Evolutionary conservation across 2,797 vertebrate genomes (phyloP), one percentile per base, ranked within the genome.

Genomic region (Ptychadena robeensis): DNA sequence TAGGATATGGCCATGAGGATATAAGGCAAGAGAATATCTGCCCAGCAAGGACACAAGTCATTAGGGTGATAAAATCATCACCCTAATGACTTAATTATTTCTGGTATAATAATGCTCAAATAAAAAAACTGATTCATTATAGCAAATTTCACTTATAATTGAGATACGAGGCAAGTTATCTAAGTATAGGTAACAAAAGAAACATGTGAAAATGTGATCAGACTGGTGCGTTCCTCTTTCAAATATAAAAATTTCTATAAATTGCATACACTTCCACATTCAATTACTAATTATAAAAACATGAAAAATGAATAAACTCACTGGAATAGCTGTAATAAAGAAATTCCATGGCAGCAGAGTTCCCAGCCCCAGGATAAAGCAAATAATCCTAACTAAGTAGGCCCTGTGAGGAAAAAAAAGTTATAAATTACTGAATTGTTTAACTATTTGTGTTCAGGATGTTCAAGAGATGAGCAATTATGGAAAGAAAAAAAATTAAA

Each of bases 311-410:
- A 2, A 15, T 44, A 44, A 44, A 83, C 87, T 94, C 92, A 97
- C 96, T 93, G 92, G 86, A 79, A 94, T 96, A 2, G 96, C 96
- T 0, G 95, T 97, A 92, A 96, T 96, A 91, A 97, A 97, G 91
- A 97, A 97, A 87, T 97, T 97, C 96, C 96, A 97, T 25, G 96
- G 96, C 2, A 97, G 90, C 38, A 97, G 90, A 0, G 96, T 97
- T 82, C 96, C 96, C 87, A 96, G 89, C 15, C 96, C 96, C 57
- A 97, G 91, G 79, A 96, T 92, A 81, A 96, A 96, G 93, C 96
- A 96, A 73, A 91, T 89, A 37, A 96, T 73, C 15, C 91, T 94
- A 66, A 96, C 95, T 18, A 91, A 75, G 83, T 88, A 81, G 86
- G 88, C 90, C 82, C 91, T 92, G 87, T 71, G n/a, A 57, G 74